Base-by-base conservation (phyloP, 2,888 invertebrate genomes). In the Macrophya annulata region DNA sequence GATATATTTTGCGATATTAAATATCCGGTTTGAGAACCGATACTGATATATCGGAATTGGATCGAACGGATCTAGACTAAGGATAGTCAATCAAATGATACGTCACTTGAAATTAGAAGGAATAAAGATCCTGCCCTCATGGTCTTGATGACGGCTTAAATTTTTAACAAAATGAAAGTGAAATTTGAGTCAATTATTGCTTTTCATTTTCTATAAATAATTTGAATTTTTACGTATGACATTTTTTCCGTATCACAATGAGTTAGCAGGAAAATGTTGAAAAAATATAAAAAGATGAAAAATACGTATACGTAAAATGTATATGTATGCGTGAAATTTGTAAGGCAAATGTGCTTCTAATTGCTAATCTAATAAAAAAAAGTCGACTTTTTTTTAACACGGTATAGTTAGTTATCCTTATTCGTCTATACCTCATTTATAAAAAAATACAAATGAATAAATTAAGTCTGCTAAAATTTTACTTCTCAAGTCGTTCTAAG, bases 351-450 rank as follows among this genome's bases (percentile, higher is more conserved):
- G 71, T 37, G 71, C 71, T 37, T 17, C 21, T 71, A 40, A 71
- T 71, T 1, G n/a, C 21, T n/a, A 71, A 71, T 71, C 17, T 40
- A 71, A 71, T 40, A 71, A 71, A 40, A 71, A 40, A 71, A 4
- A 6, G 40, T 71, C 71, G 71, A 37, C 17, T 71, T 40, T 40
- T 71, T 9, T 62, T 12, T 12, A 62, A 62, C 6, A 71, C 17
- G 8, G 2, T 1, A 15, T 71, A 40, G 71, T 40, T 71, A 21
- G 21, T 25, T 25, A 71, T n/a, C 37, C n/a, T 71, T n/a, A 6
- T 40, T 71, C 6, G 21, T n/a, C n/a, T n/a, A 5, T n/a, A 5
- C 62, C 62, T 25, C 25, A 25, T 62, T 62, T 25, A 8, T 55
- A 31, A n/a, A n/a, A n/a, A n/a, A n/a, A 55, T 55, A 5, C 8